Conservation (phyloP, 1,140 invertebrate genomes). For the Hylaeus anthracinus region DNA sequence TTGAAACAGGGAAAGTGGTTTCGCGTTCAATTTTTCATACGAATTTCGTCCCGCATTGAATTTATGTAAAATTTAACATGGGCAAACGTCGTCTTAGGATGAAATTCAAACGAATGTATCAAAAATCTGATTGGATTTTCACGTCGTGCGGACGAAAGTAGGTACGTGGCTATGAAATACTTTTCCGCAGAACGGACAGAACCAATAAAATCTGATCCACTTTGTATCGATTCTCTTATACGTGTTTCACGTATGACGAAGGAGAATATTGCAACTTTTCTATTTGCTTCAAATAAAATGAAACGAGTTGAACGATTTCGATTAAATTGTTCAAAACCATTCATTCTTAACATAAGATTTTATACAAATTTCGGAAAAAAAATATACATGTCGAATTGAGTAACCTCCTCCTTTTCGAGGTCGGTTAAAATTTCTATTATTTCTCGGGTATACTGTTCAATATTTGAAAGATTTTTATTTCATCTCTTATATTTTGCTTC, state of each 20-base stretch:
- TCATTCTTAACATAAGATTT: too few relatives aligned
- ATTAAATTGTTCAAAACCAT: not conserved
- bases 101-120: conserved; percentile 8
- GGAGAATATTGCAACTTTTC: not conserved
- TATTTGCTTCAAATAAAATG: not conserved
- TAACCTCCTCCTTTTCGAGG: too few relatives aligned
- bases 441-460: too few relatives aligned
- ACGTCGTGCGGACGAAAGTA: not conserved
- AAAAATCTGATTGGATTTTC: conserved; percentile 10
- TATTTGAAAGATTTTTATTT: too few relatives aligned
- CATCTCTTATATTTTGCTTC: too few relatives aligned
- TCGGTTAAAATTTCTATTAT: too few relatives aligned
- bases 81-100: not conserved
- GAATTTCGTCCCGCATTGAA: not conserved
- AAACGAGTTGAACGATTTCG: not conserved
- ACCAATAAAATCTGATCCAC: conserved; percentile 32
- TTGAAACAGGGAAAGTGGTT: not conserved
- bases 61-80: not conserved
- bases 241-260: not conserved
- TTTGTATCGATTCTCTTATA: not conserved
- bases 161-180: not conserved
- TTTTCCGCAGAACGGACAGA: not conserved
- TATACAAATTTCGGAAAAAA: too few relatives aligned
- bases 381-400: too few relatives aligned
- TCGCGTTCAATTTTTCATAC: too few relatives aligned